Conservation (phyloP, 2,113 vertebrate species). For the Silurus meridionalis region DNA sequence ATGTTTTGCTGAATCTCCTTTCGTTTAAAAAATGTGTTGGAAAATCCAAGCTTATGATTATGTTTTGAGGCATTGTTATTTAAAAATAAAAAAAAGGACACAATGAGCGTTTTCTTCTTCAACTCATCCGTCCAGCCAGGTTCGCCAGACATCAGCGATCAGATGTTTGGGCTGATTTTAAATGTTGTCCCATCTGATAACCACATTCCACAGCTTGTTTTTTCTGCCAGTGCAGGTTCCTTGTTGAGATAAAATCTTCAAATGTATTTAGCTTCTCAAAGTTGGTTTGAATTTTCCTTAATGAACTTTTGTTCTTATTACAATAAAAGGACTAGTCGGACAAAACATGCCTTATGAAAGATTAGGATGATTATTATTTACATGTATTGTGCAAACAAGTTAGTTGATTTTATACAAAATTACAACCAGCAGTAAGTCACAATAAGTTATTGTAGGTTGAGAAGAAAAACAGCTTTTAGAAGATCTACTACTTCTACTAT, state of each 20-base stretch:
- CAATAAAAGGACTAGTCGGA: not conserved
- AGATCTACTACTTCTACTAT: not conserved
- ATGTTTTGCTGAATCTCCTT: not conserved
- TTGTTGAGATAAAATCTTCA: slow-evolving; percentile 43
- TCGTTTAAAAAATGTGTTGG: not conserved
- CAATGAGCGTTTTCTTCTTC: not conserved
- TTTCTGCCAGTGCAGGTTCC: slow-evolving; percentile 54
- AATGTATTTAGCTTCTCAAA: slow-evolving; percentile 1
- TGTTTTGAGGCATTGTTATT: not conserved
- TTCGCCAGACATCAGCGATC: not conserved
- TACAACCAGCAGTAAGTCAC: not conserved
- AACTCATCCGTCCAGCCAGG: not conserved
- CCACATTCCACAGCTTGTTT: slow-evolving; percentile 70
- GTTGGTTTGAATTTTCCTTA: not conserved
- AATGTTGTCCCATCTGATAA: slow-evolving; percentile 28
- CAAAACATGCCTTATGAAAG: not conserved
- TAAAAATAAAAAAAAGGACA: not conserved
- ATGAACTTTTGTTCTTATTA: not conserved
- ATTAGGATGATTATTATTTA: not conserved
- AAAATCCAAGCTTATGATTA: not conserved
- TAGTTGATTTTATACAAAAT: not conserved
- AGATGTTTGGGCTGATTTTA: not conserved
- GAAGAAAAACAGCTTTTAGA: not conserved
- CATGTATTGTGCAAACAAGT: too few species aligned
- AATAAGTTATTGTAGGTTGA: not conserved